Conservation (phyloP, 2,797 vertebrate genomes). For the Monodelphis domestica region DNA sequence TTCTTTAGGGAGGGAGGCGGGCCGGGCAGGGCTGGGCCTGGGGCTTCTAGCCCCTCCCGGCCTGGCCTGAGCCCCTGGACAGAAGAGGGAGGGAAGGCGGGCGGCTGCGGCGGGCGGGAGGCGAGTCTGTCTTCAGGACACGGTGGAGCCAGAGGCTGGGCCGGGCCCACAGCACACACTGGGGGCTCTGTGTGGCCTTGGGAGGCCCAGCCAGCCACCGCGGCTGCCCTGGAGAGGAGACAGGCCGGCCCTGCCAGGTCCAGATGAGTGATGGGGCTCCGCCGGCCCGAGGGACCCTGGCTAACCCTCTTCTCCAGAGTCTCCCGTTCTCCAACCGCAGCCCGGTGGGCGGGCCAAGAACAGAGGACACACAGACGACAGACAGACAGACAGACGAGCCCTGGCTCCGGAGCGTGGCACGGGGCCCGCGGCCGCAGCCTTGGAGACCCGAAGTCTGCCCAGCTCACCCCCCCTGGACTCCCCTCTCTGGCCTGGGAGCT, state of each 20-base stretch:
- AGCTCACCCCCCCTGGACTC: not conserved
- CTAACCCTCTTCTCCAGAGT: not conserved
- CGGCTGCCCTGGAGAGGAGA: not conserved
- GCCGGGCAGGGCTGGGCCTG: not conserved
- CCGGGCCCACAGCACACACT: not conserved
- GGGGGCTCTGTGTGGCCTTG: not conserved
- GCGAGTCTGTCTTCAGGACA: not conserved
- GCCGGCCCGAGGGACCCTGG: not conserved
- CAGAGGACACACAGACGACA: too few relatives aligned
- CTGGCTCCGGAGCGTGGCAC: not conserved
- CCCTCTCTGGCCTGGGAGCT: not conserved
- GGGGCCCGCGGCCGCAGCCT: not conserved
- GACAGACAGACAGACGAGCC: not conserved
- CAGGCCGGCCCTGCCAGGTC: not conserved
- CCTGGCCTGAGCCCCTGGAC: not conserved
- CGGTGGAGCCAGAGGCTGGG: not conserved
- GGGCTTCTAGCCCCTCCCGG: not conserved
- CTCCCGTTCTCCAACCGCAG: not conserved
- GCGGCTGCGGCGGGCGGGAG: too few relatives aligned
- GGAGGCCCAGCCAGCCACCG: not conserved
- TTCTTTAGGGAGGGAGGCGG: not conserved
- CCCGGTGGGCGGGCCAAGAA: not conserved
- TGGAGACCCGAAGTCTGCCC: not conserved
- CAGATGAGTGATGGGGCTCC: not conserved
- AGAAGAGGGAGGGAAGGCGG: fast-evolving